Percentiles rank a stretch among this genome's conserved stretches.
Evolutionary conservation across 2,888 invertebrate genomes (phyloP).

Genomic region (Drosophila anomalata): DNA sequence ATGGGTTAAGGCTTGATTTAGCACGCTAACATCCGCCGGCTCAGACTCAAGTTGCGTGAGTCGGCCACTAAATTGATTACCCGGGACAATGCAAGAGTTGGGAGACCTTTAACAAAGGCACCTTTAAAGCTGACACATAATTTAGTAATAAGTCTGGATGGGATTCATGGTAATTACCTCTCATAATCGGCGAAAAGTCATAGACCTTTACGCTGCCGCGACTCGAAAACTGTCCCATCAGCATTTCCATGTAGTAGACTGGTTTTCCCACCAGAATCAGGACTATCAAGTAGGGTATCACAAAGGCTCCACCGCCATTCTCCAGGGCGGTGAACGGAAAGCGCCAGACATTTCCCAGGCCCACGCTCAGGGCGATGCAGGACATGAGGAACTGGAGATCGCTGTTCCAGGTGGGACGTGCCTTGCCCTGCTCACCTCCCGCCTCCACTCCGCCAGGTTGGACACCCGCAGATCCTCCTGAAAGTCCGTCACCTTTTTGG

Average conservation of each 20-base stretch:
- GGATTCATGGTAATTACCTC: slow-evolving; percentile 84
- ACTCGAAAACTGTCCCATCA: slow-evolving; percentile 89
- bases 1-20: slow-evolving; percentile 15
- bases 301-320: slow-evolving; percentile 88
- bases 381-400: slow-evolving; percentile 88
- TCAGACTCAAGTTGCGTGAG: slow-evolving; percentile 1
- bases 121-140: not conserved
- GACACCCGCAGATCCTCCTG: not conserved
- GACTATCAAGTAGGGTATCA: slow-evolving; percentile 88
- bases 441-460: slow-evolving; percentile 1
- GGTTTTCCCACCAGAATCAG: slow-evolving; percentile 88
- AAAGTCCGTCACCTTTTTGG: not conserved
- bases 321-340: slow-evolving; percentile 88
- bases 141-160: too few species aligned
- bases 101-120: not conserved
- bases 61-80: not conserved
- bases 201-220: slow-evolving; percentile 88
- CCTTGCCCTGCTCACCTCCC: slow-evolving; percentile 37
- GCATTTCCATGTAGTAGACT: slow-evolving; percentile 89
- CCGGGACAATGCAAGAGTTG: not conserved
- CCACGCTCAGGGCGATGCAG: slow-evolving; percentile 86
- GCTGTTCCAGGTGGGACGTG: slow-evolving; percentile 85
- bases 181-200: slow-evolving; percentile 88
- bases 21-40: not conserved
- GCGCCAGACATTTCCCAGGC: slow-evolving; percentile 88